Percentiles rank a stretch among this genome's conserved stretches.
Conservation (phyloP, 2,888 invertebrate genomes). For the Deilephila porcellus region DNA sequence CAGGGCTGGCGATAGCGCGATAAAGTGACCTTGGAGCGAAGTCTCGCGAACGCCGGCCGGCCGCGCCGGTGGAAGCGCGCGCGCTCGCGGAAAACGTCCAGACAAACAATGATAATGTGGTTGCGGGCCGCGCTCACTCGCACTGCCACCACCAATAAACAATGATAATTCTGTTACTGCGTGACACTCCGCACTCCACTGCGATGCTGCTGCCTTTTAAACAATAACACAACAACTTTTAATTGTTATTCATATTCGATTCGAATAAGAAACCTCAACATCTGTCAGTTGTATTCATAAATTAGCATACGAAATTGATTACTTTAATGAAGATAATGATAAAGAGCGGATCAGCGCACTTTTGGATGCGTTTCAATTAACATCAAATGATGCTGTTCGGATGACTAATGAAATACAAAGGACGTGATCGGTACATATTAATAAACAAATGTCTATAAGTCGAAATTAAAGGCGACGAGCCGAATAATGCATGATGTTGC, state of each 20-base stretch:
- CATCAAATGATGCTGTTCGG: slow-evolving; percentile 66
- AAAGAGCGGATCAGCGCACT: slow-evolving; percentile 40
- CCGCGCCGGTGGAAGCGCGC: slow-evolving; percentile 62
- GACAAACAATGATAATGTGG: slow-evolving; percentile 76
- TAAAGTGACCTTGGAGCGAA: slow-evolving; percentile 81
- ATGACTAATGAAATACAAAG: slow-evolving; percentile 69
- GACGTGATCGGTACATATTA: slow-evolving; percentile 17
- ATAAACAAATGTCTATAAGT: slow-evolving; percentile 31
- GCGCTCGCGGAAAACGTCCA: slow-evolving; percentile 76
- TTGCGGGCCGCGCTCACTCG: slow-evolving; percentile 38
- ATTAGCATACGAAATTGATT: slow-evolving; percentile 35
- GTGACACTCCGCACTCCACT: slow-evolving; percentile 39
- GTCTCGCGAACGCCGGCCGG: slow-evolving; percentile 79
- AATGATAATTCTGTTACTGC: slow-evolving; percentile 61
- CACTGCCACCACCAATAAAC: slow-evolving; percentile 34
- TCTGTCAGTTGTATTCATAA: slow-evolving; percentile 28
- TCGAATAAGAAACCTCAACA: slow-evolving; percentile 33
- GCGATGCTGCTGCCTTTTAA: neutral
- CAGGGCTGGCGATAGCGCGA: slow-evolving; percentile 81
- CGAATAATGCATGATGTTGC: neutral
- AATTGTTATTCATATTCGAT: slow-evolving; percentile 30
- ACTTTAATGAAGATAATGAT: slow-evolving; percentile 36
- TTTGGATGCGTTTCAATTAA: slow-evolving; percentile 78
- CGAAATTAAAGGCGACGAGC: slow-evolving; percentile 25
- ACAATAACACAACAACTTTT: neutral